Evolutionary conservation across 35 echinoderm and acorn worm species (phyloP), one percentile per base, ranked within the genome.

Genomic region (Acanthaster planci): DNA sequence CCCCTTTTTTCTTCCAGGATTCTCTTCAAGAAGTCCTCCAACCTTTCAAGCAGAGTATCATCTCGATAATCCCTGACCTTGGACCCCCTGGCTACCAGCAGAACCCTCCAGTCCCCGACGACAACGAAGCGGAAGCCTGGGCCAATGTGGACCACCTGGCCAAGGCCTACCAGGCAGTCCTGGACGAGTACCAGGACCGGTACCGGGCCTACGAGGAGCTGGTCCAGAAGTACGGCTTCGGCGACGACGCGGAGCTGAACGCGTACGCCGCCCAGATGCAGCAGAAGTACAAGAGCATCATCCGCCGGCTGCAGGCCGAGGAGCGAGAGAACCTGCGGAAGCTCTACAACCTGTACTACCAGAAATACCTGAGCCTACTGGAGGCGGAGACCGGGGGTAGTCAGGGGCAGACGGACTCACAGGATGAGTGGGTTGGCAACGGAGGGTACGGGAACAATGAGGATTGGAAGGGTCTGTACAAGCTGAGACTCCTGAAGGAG

Each of bases 11-110:
- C 23, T 16, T 0, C 8, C 29, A 72, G 64, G 64, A 72, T 72
- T 72, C 64, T 26, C 64, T 72, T 72, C 64, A 29, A 72, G 64
- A 72, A 31, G 29, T 72, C 10, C 64, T 72, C 64, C 14, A 72
- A 14, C 64, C 64, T 26, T 72, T 31, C 64, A 72, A 29, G 34
- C 29, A 72, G 0, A 72, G 26, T 34, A 72, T 72, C 64, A 29
- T 72, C 64, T 26, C 64, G 14, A 10, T 72, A 0, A 5, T 6
- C 64, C 34, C 64, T 23, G 64, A 72, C 18, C 64, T 34, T 8
- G 21, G 64, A 72, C 64, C 64, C 64, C 64, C n/a, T 2, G 64
- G 64, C 14, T 15, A 72, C 15, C 64, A 26, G 26, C 30, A 21
- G 30, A 29, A 72, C 22, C 23, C 64, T 34, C 34, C 64, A 26